Base-by-base conservation (phyloP, 2,888 invertebrate genomes). In the Drosophila barbarae region DNA sequence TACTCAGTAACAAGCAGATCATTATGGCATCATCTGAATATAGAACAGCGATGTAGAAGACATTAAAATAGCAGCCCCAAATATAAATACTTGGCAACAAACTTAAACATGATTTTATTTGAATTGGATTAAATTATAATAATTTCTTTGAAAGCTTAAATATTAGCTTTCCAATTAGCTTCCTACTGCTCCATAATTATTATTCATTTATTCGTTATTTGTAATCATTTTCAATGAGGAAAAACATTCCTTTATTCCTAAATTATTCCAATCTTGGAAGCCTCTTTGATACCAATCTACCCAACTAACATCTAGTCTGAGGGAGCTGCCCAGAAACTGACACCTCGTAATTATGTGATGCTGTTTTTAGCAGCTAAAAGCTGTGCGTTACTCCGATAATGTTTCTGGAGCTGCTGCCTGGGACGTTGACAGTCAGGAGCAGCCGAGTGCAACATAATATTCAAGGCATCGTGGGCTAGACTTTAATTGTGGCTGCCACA, bases 291-390 rank as follows among this genome's bases (percentile, higher is more conserved):
- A 49, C 15, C 28, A 23, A 5, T 4, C 26, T 12, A 32, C 13
- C 30, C 26, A 12, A 7, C 23, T 26, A 0, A 13, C 3, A 30
- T 13, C 13, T 10, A 1, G 34, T 34, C 2, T 8, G n/a, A n/a
- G n/a, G n/a, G 12, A 13, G 36, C 5, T 26, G 18, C 23, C 12
- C 51, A n/a, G 36, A 18, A 44, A 61, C 36, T 52, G 61, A 69
- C 60, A 77, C 59, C 72, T 68, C 69, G 69, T 80, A 80, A 80
- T 80, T 80, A 76, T 69, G 72, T 74, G 77, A 80, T 72, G 80
- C 67, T 50, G 61, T 80, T 77, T 76, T 80, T 71, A 76, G 71
- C 80, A 80, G 69, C 73, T 69, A 77, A 83, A 80, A 71, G 72
- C 66, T 59, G 51, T 58, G 57, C 55, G 32, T 67, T 50, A 23